A percentile compares a stretch with the other conserved stretches of the same genome.
These are phyloP conservation scores for Pachliopta kotzebuea DNA, from an alignment of 2,888 invertebrate genomes.

Conservation along the genomic window DNA sequence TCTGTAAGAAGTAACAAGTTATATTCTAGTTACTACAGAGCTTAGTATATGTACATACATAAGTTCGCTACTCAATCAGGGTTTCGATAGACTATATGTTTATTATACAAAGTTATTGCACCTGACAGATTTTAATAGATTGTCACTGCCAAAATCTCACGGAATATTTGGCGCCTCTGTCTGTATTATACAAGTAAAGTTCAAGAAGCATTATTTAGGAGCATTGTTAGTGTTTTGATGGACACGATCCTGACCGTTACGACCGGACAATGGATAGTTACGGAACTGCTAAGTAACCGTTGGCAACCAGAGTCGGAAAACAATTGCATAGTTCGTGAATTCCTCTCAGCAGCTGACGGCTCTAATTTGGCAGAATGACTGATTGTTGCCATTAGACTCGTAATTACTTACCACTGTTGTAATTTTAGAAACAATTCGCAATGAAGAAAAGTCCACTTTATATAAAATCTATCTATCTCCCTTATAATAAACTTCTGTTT, in stretches of 20 bases:
- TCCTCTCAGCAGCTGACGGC: constrained; percentile 45
- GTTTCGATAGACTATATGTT: too few relatives aligned
- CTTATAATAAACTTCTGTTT: too few relatives aligned
- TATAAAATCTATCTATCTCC: neutral
- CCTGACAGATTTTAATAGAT: too few relatives aligned
- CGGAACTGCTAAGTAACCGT: constrained; percentile 50
- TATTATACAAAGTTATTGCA: too few relatives aligned
- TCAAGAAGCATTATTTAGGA: constrained; percentile 36
- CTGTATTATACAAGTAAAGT: constrained; percentile 21
- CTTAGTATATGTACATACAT: too few relatives aligned
- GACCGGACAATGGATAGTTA: constrained; percentile 52
- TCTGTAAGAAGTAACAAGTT: too few relatives aligned
- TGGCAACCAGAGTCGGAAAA: constrained; percentile 46
- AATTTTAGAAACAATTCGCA: constrained; percentile 9
- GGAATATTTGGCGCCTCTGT: neutral
- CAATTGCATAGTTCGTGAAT: constrained; percentile 48
- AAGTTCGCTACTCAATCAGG: too few relatives aligned
- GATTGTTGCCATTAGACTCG: constrained; percentile 49
- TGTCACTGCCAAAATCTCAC: neutral
- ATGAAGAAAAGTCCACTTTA: neutral
- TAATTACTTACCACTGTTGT: constrained; percentile 26
- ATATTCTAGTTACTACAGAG: too few relatives aligned
- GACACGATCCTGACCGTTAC: constrained; percentile 67
- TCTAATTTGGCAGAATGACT: constrained; percentile 61
- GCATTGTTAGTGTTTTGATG: constrained; percentile 63